phyloP scores from a whole-genome alignment of 2,113 vertebrate species.

The Amphiprion percula region DNA sequence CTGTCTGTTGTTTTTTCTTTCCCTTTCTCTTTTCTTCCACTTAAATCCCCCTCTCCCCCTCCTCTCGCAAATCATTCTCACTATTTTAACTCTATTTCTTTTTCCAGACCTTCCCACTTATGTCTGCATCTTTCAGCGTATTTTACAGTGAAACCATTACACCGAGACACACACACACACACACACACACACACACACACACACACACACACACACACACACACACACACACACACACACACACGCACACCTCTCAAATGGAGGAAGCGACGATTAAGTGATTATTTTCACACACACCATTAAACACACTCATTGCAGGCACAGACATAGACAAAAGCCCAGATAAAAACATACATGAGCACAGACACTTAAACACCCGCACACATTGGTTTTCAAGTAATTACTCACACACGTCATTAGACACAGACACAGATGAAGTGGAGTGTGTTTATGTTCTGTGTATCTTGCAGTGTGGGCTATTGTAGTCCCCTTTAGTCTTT shows the following conservation, averaged over 20 bases:
- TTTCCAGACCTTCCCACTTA: conserved; percentile 42
- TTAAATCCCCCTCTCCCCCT: conserved; percentile 34
- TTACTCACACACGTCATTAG: conserved; percentile 82
- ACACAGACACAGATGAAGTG: conserved; percentile 78
- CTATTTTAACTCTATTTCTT: conserved; percentile 41
- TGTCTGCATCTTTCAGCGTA: conserved; percentile 47
- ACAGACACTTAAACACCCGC: conserved; percentile 76
- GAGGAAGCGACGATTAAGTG: conserved; percentile 77
- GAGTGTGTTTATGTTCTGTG: conserved; percentile 77
- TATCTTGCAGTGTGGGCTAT: conserved; percentile 53
- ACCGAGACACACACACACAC: conserved; percentile 6
- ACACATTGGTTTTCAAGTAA: conserved; percentile 75
- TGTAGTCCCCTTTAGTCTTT: conserved; percentile 45
- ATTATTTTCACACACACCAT: conserved; percentile 84
- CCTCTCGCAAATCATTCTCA: conserved; percentile 51
- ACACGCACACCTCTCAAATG: conserved; percentile 65
- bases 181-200: no score
- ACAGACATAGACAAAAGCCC: conserved; percentile 72
- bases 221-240: not conserved
- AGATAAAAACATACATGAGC: conserved; percentile 78
- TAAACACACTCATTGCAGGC: conserved; percentile 80
- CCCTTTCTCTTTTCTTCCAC: conserved; percentile 5
- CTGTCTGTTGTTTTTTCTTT: conserved; percentile 27
- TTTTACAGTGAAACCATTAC: conserved; percentile 59
- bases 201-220: no score